A percentile compares a stretch with the other conserved stretches of the same genome.
phyloP scores from a whole-genome alignment of 2,113 vertebrate genomes.

The Phyllostomus discolor region DNA sequence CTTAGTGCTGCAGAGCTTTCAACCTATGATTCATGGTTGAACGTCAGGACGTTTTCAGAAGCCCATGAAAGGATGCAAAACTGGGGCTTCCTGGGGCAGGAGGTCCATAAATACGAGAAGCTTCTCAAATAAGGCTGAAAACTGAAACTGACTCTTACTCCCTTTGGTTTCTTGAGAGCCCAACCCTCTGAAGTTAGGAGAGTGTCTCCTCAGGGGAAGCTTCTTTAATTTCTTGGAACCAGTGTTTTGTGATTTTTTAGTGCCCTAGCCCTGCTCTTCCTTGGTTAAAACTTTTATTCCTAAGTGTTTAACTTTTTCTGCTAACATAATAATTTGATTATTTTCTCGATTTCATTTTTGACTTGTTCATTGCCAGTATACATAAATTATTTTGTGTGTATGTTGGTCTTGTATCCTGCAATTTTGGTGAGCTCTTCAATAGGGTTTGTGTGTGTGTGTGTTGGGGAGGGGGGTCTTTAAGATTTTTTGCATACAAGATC shows the following conservation, averaged over 20 bases:
- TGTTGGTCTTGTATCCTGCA: background rate
- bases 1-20: background rate
- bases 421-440: background rate
- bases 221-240: background rate
- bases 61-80: background rate
- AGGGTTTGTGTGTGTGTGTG: too few species aligned
- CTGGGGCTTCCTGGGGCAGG: background rate
- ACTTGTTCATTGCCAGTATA: background rate
- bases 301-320: background rate
- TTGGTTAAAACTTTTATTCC: background rate
- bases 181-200: background rate
- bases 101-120: background rate
- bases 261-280: background rate
- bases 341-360: background rate
- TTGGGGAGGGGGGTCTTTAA: background rate
- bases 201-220: background rate
- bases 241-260: background rate
- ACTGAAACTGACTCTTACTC: background rate
- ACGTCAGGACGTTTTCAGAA: background rate
- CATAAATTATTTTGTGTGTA: background rate
- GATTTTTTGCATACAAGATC: background rate
- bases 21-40: background rate
- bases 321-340: background rate
- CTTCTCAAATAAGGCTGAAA: background rate
- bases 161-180: background rate